Evolutionary conservation across 2,797 vertebrate species (phyloP).

Genomic region (Helicolenus hilgendorfi): DNA sequence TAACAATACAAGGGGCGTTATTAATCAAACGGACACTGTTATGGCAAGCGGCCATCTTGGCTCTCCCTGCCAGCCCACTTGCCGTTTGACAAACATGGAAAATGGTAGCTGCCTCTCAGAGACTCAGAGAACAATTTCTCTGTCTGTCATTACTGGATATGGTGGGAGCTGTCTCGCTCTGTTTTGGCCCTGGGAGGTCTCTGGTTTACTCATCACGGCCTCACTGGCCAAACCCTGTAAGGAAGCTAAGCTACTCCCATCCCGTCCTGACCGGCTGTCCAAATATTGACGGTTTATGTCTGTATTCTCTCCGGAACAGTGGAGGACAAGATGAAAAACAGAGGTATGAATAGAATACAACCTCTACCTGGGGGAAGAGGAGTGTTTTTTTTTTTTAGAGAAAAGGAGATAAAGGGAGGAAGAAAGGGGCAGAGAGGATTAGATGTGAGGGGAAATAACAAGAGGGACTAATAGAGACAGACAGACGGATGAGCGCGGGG

Average conservation of each 20-base stretch:
- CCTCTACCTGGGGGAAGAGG: slow-evolving; percentile 42
- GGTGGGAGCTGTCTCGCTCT: slow-evolving; percentile 47
- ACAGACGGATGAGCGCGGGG: slow-evolving; percentile 9
- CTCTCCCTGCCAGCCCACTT: slow-evolving; percentile 39
- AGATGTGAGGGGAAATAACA: slow-evolving; percentile 43
- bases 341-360: slow-evolving; percentile 66
- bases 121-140: slow-evolving; percentile 42
- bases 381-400: not conserved
- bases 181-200: slow-evolving; percentile 72
- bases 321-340: slow-evolving; percentile 77
- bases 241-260: slow-evolving; percentile 61
- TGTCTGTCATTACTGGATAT: slow-evolving; percentile 60
- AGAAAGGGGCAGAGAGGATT: slow-evolving; percentile 36
- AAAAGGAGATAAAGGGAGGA: slow-evolving; percentile 18
- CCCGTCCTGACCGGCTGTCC: slow-evolving; percentile 67
- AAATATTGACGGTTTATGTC: slow-evolving; percentile 83
- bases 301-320: slow-evolving; percentile 66
- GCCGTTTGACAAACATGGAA: slow-evolving; percentile 47
- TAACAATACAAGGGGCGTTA: slow-evolving; percentile 39
- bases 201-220: slow-evolving; percentile 75
- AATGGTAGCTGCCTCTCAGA: slow-evolving; percentile 51
- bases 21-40: slow-evolving; percentile 68
- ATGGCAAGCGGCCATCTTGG: slow-evolving; percentile 63
- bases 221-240: slow-evolving; percentile 57
- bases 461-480: slow-evolving; percentile 39